Percentiles rank a stretch among this genome's conserved stretches.
Evolutionary conservation across 2,888 invertebrate species (phyloP).

Genomic region (Coremacera marginata): DNA sequence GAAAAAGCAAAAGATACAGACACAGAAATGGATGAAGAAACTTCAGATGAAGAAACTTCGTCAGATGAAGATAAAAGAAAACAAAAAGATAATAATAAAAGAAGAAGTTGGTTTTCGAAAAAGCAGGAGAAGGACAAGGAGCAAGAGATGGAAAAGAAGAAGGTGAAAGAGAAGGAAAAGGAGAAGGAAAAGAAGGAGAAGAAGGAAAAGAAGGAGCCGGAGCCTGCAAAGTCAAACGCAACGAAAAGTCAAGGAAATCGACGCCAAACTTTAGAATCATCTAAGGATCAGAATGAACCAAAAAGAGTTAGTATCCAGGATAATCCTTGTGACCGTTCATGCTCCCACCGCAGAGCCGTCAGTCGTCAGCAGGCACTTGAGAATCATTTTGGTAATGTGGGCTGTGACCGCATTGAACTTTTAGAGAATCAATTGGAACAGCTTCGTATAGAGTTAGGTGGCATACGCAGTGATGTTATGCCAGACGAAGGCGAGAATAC

Average conservation of each 20-base stretch:
- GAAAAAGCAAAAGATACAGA: not conserved
- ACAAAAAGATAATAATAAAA: not conserved
- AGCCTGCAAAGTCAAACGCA: too few relatives aligned
- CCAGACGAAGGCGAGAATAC: constrained; percentile 34
- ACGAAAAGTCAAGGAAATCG: not conserved
- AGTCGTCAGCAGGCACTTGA: too few relatives aligned
- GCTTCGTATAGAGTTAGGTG: constrained; percentile 38
- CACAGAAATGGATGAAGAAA: not conserved
- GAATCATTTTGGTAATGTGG: not conserved
- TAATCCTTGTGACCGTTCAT: too few relatives aligned
- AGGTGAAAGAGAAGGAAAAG: too few relatives aligned
- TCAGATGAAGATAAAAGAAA: not conserved
- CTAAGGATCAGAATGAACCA: too few relatives aligned
- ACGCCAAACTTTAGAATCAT: not conserved
- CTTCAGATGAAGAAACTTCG: too few relatives aligned
- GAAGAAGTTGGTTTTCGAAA: too few relatives aligned
- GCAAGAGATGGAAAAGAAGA: too few relatives aligned
- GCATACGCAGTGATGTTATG: constrained; percentile 40
- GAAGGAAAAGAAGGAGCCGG: too few relatives aligned
- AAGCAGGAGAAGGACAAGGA: too few relatives aligned
- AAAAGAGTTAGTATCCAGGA: not conserved
- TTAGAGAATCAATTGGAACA: constrained; percentile 44
- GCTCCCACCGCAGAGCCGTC: too few relatives aligned
- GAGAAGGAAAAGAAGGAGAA: too few relatives aligned
- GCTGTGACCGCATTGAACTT: constrained; percentile 39